These are phyloP conservation scores for Xiphias gladius DNA, from an alignment of 2,113 vertebrate species.

Conservation along the genomic window DNA sequence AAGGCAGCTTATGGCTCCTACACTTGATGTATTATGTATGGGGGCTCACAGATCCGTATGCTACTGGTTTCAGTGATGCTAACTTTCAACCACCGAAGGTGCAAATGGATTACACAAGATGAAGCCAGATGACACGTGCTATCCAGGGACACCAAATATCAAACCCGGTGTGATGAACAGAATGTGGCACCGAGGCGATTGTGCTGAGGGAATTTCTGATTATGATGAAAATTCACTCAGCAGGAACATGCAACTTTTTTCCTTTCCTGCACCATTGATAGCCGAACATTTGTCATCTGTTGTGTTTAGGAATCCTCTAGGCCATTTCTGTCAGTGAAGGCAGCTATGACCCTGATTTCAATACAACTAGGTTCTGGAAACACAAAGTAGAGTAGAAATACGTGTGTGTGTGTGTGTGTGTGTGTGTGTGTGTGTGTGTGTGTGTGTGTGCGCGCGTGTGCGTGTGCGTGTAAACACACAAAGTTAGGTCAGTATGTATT, in stretches of 20 bases:
- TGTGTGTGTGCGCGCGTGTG: no score
- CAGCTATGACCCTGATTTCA: conserved; percentile 18
- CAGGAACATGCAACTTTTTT: conserved; percentile 1
- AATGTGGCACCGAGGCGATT: conserved; percentile 23
- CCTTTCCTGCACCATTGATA: neutral
- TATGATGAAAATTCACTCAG: conserved; percentile 37
- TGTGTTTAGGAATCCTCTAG: neutral
- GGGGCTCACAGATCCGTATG: conserved; percentile 44
- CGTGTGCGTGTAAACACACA: no score
- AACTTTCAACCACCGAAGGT: conserved; percentile 55
- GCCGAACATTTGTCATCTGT: conserved; percentile 11
- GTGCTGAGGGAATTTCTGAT: conserved; percentile 48
- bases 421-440: no score
- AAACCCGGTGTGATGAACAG: conserved; percentile 36
- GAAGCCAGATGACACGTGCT: conserved; percentile 40
- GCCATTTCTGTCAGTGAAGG: conserved; percentile 34
- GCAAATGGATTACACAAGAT: conserved; percentile 59
- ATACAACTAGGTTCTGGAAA: neutral
- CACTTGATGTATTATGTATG: conserved; percentile 72
- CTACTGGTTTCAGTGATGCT: conserved; percentile 41
- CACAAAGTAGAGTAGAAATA: neutral
- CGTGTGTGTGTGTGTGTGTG: no score
- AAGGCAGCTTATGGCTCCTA: conserved; percentile 51
- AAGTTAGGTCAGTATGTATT: no score
- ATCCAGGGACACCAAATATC: conserved; percentile 51